Evolutionary conservation across 1,140 invertebrate species (phyloP), one percentile per base, ranked within the genome.

Genomic region (Drosophila parabipectinata): DNA sequence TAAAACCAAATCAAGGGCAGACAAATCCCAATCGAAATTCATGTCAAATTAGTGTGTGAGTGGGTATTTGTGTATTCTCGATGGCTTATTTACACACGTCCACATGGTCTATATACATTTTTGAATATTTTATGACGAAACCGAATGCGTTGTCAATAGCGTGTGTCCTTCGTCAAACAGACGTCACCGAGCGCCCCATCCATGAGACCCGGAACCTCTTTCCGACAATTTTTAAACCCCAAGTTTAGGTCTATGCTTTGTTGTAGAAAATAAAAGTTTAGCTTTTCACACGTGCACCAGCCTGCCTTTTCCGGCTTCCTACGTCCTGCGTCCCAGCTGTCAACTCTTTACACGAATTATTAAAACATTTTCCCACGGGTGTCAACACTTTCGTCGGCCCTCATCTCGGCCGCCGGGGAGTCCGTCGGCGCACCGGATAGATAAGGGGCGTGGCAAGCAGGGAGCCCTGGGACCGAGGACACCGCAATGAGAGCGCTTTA

Each of bases 311-410:
- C 60, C 69, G 28, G 58, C 32, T 62, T 32, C 26, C 26, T 28
- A 28, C 26, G 26, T 52, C 30, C 39, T 28, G 56, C 44, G 32
- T 53, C 45, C 50, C 56, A 68, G 64, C 76, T 88, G 83, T 88
- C 83, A 88, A 88, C 83, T 83, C 83, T 89, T 88, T 88, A 64
- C 76, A 79, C 83, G 77, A 88, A 88, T 88, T 88, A 88, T 88
- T 88, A 88, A 88, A 88, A 79, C 84, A 83, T 88, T 88, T 88
- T 88, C 83, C 83, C 83, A 88, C 79, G 84, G 71, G 83, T 88
- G 83, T 89, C 84, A 89, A 83, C 83, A 88, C 83, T 79, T 73
- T 79, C 45, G 72, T 44, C 50, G 50, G 57, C 60, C 61, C 73
- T 57, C 76, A 64, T 69, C 55, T 57, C 30, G 54, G 54, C 47